phyloP scores from a whole-genome alignment of 2,797 vertebrate genomes.

The Argentina silus region DNA sequence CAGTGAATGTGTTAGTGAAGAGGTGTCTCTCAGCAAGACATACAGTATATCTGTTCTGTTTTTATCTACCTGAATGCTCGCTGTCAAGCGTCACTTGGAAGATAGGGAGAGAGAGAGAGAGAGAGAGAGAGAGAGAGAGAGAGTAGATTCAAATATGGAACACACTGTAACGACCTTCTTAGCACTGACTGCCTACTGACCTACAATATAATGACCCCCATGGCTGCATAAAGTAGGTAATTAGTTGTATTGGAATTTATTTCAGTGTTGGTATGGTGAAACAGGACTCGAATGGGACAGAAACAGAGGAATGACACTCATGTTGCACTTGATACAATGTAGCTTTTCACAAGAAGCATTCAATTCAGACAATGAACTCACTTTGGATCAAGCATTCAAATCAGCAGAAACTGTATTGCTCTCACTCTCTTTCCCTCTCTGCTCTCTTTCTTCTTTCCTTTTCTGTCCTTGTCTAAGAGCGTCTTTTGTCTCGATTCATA shows the following conservation, averaged over 20 bases:
- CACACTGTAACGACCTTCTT: neutral
- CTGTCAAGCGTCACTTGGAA: neutral
- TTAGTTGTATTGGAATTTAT: slow-evolving; percentile 43
- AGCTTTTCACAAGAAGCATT: slow-evolving; percentile 28
- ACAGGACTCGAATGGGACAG: slow-evolving; percentile 8
- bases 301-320: slow-evolving; percentile 62
- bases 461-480: slow-evolving; percentile 37
- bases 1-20: slow-evolving; percentile 35
- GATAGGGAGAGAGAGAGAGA: neutral
- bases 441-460: slow-evolving; percentile 36
- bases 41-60: slow-evolving; percentile 41
- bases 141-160: no score
- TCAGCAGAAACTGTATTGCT: slow-evolving; percentile 29
- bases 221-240: slow-evolving; percentile 39
- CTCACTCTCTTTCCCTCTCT: slow-evolving; percentile 31
- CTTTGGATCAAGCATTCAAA: slow-evolving; percentile 24
- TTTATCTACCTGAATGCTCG: slow-evolving; percentile 26
- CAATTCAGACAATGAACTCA: slow-evolving; percentile 13
- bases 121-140: neutral
- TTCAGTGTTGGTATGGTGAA: slow-evolving; percentile 34
- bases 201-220: slow-evolving; percentile 37
- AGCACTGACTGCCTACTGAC: slow-evolving; percentile 35
- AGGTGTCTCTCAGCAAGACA: neutral
- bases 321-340: slow-evolving; percentile 8
- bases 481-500: slow-evolving; percentile 26